These are phyloP conservation scores for Sphaerophoria taeniata DNA, from an alignment of 2,888 invertebrate genomes.

Conservation along the genomic window DNA sequence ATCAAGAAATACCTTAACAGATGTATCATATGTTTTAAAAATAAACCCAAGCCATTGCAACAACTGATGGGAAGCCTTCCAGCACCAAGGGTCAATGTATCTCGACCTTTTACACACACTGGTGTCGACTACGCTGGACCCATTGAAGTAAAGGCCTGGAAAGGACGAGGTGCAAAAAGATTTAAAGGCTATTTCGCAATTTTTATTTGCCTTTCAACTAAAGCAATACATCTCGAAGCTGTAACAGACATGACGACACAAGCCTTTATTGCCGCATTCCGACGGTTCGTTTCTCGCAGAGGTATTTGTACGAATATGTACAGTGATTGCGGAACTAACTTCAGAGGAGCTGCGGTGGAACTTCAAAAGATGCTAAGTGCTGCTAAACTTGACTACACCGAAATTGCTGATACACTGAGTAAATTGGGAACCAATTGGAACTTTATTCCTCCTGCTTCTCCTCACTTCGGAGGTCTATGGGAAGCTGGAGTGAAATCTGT, in stretches of 20 bases:
- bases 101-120: constrained; percentile 3
- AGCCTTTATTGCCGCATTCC: constrained; percentile 28
- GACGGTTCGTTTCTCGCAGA: constrained; percentile 1
- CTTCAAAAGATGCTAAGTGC: constrained; percentile 1
- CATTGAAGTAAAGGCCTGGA: constrained; percentile 15
- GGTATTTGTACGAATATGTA: constrained; percentile 17
- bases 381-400: not conserved
- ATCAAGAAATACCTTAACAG: constrained; percentile 1
- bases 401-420: not conserved
- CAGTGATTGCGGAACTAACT: constrained; percentile 12
- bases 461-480: too few species aligned
- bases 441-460: too few species aligned
- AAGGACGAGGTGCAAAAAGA: constrained; percentile 61
- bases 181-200: constrained; percentile 75
- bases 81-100: not conserved
- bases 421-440: not conserved
- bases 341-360: constrained; percentile 7
- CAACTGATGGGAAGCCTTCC: constrained; percentile 15
- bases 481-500: not conserved
- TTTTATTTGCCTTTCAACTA: constrained; percentile 75
- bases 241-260: constrained; percentile 29
- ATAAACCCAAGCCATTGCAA: constrained; percentile 5
- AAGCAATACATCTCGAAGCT: constrained; percentile 67
- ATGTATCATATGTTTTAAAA: constrained; percentile 5
- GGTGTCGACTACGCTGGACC: constrained; percentile 33